These are phyloP conservation scores for Elegia similella DNA, from an alignment of 2,888 invertebrate species.

Conservation along the genomic window DNA sequence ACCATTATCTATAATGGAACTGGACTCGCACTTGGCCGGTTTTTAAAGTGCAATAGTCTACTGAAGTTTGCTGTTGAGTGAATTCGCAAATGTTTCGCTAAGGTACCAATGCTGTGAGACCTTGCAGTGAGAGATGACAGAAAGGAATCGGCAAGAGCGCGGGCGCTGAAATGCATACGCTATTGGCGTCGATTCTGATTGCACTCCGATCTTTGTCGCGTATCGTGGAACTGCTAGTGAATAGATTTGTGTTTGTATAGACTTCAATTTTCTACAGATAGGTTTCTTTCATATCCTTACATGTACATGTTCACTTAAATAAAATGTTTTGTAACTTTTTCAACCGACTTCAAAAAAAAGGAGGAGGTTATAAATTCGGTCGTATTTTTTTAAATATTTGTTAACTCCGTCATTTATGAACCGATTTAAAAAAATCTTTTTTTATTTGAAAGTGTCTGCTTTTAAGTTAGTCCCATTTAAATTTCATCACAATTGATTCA, in stretches of 20 bases:
- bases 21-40: too few species aligned
- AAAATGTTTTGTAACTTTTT: background rate
- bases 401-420: too few species aligned
- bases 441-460: too few species aligned
- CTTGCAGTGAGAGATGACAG: slow-evolving; percentile 38
- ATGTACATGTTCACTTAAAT: too few species aligned
- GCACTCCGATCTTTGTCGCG: slow-evolving; percentile 14
- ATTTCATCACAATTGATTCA: too few species aligned
- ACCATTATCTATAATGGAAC: too few species aligned
- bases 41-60: slow-evolving; percentile 34
- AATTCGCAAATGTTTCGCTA: slow-evolving; percentile 51
- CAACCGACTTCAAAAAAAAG: too few species aligned
- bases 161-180: slow-evolving; percentile 17
- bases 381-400: too few species aligned
- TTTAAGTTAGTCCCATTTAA: too few species aligned
- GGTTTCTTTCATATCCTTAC: background rate
- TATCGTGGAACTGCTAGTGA: slow-evolving; percentile 2
- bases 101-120: slow-evolving; percentile 45
- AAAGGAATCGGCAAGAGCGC: slow-evolving; percentile 17
- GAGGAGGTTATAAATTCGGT: too few species aligned
- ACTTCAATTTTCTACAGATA: background rate
- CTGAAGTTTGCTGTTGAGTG: slow-evolving; percentile 54
- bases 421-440: too few species aligned
- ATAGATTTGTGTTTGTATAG: too few species aligned
- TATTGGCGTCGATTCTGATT: slow-evolving; percentile 3